Base-by-base conservation (phyloP, 2,888 invertebrate species). In the Lasioglossum pauxillum region DNA sequence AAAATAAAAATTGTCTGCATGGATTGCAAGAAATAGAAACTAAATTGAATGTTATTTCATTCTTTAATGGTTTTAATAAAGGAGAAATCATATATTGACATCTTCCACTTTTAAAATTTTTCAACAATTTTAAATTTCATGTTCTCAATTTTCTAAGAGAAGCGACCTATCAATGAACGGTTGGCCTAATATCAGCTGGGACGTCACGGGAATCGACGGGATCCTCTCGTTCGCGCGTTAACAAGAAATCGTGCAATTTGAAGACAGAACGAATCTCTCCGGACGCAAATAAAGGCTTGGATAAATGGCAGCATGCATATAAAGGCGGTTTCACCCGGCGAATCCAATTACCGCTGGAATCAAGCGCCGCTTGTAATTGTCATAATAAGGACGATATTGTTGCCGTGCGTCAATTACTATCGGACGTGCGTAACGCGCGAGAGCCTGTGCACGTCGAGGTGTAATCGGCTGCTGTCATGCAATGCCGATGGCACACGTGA, bases 371-470 rank as follows among this genome's bases (percentile, higher is more conserved):
- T 93, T 92, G 90, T 93, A 93, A 93, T 93, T 92, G 92, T 93
- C 92, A 91, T 92, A 93, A 93, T 93, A 87, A 89, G 91, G 84
- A 90, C 89, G 90, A 91, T 91, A 91, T 91, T 91, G 90, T 93
- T 90, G 85, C 88, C 80, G 81, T 87, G 90, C 91, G 93, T 92
- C 93, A 92, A 92, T 93, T 93, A 93, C 87, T 60, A 83, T 82
- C 89, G 88, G 90, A 92, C 92, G 90, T 84, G 89, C 84, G 84
- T 87, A 84, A 83, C 83, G 64, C 85, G 87, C 89, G 86, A 89
- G 89, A 53, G 23, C 53, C 53, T 91, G 90, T 84, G 88, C 88
- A 84, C 81, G 75, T 69, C 83, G 77, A 83, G 73, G 79, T 88
- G 88, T 88, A 91, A 91, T 92, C 88, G 88, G 75, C 74, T 72